Conservation (phyloP, 2,888 invertebrate genomes). For the Dryomyza anilis region DNA sequence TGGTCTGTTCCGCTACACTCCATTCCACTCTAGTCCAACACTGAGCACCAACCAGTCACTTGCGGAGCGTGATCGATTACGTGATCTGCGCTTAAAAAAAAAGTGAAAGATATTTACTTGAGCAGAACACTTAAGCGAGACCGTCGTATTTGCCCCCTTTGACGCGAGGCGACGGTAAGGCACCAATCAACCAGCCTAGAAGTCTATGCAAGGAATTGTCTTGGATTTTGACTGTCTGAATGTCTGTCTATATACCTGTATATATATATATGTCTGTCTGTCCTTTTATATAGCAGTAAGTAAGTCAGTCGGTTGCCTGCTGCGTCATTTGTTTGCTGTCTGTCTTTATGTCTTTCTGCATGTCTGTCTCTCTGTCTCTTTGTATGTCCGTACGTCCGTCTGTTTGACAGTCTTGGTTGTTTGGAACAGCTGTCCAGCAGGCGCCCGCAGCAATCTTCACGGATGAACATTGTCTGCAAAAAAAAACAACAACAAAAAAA, state of each 20-base stretch:
- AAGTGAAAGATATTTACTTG: constrained; percentile 13
- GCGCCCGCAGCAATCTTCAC: background rate
- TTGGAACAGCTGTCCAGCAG: constrained; percentile 9
- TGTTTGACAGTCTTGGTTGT: background rate
- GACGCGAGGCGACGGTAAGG: background rate
- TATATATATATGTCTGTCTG: no score
- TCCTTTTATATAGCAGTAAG: no score
- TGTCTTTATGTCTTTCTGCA: no score
- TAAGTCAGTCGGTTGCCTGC: no score
- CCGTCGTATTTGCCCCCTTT: background rate
- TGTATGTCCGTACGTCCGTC: background rate
- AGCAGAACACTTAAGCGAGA: constrained; percentile 9
- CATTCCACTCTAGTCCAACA: background rate
- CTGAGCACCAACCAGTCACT: constrained; percentile 8
- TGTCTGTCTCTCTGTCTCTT: background rate
- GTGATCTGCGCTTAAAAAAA: constrained; percentile 16
- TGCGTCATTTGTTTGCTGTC: no score
- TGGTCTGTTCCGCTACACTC: background rate
- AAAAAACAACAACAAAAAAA: background rate
- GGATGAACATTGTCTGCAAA: background rate
- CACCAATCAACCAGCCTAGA: constrained; percentile 2
- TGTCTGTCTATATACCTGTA: no score
- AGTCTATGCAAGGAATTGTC: no score
- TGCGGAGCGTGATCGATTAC: constrained; percentile 12
- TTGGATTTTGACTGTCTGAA: no score